phyloP scores from a whole-genome alignment of 2,888 invertebrate species.

The Pyralis farinalis region DNA sequence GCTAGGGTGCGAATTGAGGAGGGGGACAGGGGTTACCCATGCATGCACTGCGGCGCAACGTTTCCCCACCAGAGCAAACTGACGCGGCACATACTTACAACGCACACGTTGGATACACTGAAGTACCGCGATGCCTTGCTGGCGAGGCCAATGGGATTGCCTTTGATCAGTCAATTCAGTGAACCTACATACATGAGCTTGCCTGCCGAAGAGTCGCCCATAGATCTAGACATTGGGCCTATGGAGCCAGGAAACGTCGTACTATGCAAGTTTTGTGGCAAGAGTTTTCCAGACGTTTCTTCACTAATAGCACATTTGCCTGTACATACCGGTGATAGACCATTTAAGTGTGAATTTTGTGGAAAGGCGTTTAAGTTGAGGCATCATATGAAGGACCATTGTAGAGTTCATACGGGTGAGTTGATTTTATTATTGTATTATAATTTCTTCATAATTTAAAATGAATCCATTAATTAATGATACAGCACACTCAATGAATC shows the following conservation, averaged over 20 bases:
- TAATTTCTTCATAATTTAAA: too few species aligned
- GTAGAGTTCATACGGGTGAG: conserved; percentile 93
- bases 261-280: conserved; percentile 95
- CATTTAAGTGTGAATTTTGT: conserved; percentile 96
- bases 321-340: conserved; percentile 94
- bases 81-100: conserved; percentile 93
- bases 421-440: conserved; percentile 5
- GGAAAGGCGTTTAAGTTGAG: conserved; percentile 95
- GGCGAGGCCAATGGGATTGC: conserved; percentile 59
- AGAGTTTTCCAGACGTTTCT: conserved; percentile 94
- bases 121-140: conserved; percentile 89
- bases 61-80: conserved; percentile 95
- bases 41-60: conserved; percentile 94
- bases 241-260: conserved; percentile 89
- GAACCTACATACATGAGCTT: conserved; percentile 68
- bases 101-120: conserved; percentile 92
- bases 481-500: too few species aligned
- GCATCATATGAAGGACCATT: conserved; percentile 97
- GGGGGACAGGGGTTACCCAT: conserved; percentile 84
- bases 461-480: too few species aligned
- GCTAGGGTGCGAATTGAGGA: conserved; percentile 76
- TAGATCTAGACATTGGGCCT: conserved; percentile 78
- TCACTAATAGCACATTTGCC: conserved; percentile 93
- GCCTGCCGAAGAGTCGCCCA: conserved; percentile 82
- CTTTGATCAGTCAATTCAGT: conserved; percentile 70